Base-by-base conservation (phyloP, 2,797 vertebrate genomes). In the Danionella dracula region DNA sequence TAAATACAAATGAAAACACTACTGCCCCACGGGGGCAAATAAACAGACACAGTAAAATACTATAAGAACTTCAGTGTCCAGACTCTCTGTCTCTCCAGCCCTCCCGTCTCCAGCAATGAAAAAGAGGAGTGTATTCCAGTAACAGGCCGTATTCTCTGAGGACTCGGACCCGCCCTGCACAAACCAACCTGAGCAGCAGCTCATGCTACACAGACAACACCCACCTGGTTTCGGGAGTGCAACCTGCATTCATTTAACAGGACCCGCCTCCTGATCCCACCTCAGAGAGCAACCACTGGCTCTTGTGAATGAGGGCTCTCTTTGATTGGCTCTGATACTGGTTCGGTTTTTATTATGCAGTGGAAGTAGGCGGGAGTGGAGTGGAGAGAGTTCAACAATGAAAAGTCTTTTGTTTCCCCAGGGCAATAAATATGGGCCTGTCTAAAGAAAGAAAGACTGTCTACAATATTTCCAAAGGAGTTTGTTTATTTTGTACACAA, bases 171-270 rank as follows among this genome's bases (percentile, higher is more conserved):
- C 62, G 37, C 62, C 81, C 74, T 80, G 81, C 87, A 88, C 88
- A 89, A 88, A 84, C 67, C 68, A 87, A 84, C 66, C 67, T 48
- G 65, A 66, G 46, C 53, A 61, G 41, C 17, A 34, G 65, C 51
- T 42, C 57, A 48, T 46, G 60, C 20, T 29, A 57, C 74, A 81
- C 76, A 80, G 65, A 72, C 69, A 63, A 72, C 66, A 56, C 73
- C 79, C 82, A 54, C 72, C 70, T 72, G 61, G 84, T 89, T 86
- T 88, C 82, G 84, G 74, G 56, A 79, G 82, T 84, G 86, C 83
- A 85, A 84, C 87, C 79, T 85, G 83, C 81, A 84, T 83, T 83
- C 80, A 45, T 61, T 49, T 11, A 42, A 16, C 35, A 31, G 55
- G 74, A 79, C 74, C 85, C 84, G 61, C 87, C 90, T 70, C 56